Evolutionary conservation across 2,888 invertebrate species (phyloP).

Genomic region (Cerastoderma edule): DNA sequence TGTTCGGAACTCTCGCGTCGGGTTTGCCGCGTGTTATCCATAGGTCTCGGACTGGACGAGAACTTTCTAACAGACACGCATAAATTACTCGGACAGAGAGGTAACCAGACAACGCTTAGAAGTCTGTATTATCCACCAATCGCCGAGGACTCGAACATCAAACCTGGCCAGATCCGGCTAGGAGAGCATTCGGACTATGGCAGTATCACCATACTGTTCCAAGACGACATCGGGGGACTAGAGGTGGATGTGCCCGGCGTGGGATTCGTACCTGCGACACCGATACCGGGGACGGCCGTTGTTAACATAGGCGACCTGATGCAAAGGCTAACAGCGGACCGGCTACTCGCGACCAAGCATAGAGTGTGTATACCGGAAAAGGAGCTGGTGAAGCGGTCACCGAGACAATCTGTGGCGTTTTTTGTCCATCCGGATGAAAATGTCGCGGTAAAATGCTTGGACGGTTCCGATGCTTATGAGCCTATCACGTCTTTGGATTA

Average conservation of each 20-base stretch:
- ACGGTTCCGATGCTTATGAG: slow-evolving; percentile 73
- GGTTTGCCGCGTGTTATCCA: slow-evolving; percentile 37
- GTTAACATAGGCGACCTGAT: slow-evolving; percentile 91
- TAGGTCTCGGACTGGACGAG: slow-evolving; percentile 25
- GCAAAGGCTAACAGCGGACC: slow-evolving; percentile 90
- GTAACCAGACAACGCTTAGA: slow-evolving; percentile 30
- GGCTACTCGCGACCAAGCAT: slow-evolving; percentile 87
- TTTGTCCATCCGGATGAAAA: slow-evolving; percentile 68
- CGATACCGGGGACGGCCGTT: slow-evolving; percentile 90
- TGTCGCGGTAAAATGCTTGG: slow-evolving; percentile 64
- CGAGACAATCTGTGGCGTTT: slow-evolving; percentile 65
- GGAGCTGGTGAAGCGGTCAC: slow-evolving; percentile 33
- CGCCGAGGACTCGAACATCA: slow-evolving; percentile 30
- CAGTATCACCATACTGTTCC: slow-evolving; percentile 65
- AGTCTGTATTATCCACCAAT: slow-evolving; percentile 42
- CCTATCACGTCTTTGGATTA: slow-evolving; percentile 66
- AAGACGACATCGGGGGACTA: slow-evolving; percentile 67
- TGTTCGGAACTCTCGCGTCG: slow-evolving; percentile 30
- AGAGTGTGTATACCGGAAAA: slow-evolving; percentile 63
- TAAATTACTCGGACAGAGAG: slow-evolving; percentile 19
- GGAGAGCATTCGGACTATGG: slow-evolving; percentile 73
- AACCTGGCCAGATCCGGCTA: slow-evolving; percentile 64
- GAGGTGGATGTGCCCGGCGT: slow-evolving; percentile 81
- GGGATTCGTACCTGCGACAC: slow-evolving; percentile 90
- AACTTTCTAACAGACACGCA: slow-evolving; percentile 35